These are phyloP conservation scores for Pygathrix nemaeus DNA, from an alignment of 2,113 vertebrate species.

Conservation along the genomic window DNA sequence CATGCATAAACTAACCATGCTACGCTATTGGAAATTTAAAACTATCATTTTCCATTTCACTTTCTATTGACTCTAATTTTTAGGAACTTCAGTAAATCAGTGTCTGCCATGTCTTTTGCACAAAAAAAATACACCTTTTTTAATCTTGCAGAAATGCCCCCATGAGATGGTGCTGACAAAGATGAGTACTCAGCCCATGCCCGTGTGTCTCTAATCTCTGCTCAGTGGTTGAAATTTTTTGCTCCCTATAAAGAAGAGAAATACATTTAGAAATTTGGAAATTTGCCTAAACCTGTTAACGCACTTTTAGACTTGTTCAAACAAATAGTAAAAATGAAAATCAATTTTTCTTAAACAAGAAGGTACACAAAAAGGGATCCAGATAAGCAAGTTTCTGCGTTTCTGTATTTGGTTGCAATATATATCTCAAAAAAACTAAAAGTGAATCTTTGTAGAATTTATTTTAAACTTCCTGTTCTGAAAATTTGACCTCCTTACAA, in stretches of 20 bases:
- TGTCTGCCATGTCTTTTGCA: background rate
- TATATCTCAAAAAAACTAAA: slow-evolving; percentile 65
- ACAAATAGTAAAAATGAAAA: background rate
- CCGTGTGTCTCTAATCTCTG: background rate
- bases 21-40: background rate
- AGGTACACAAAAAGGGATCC: background rate
- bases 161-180: rapidly evolving
- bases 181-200: background rate
- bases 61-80: background rate
- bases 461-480: slow-evolving; percentile 54
- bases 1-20: background rate
- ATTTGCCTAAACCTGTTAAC: background rate
- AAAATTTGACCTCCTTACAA: slow-evolving; percentile 42
- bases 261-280: slow-evolving; percentile 19
- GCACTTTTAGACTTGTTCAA: background rate
- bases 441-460: slow-evolving; percentile 47
- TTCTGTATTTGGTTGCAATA: slow-evolving; percentile 3
- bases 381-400: background rate
- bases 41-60: background rate
- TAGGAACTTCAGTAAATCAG: background rate
- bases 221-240: background rate
- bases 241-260: background rate
- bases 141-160: background rate
- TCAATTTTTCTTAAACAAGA: background rate
- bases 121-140: background rate